Percentiles rank a stretch among this genome's conserved stretches.
phyloP scores from a whole-genome alignment of 1,140 invertebrate species.

The Heliothis subflexa region DNA sequence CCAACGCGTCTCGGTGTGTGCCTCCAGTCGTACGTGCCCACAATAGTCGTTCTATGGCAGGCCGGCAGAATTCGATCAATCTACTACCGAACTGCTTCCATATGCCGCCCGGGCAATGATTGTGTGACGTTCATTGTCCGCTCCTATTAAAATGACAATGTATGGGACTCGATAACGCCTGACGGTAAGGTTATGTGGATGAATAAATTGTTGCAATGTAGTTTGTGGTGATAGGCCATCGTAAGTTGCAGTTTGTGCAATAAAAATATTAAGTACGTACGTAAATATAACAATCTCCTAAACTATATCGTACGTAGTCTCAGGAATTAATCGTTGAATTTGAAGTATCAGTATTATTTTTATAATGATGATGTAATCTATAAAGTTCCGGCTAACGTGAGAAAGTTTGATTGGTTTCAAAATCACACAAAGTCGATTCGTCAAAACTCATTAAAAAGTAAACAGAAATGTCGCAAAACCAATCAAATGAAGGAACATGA shows the following conservation, averaged over 20 bases:
- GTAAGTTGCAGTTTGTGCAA: too few relatives aligned
- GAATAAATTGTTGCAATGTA: neutral
- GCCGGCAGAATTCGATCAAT: conserved; percentile 68
- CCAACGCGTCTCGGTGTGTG: conserved; percentile 55
- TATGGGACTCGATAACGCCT: conserved; percentile 1
- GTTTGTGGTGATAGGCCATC: neutral
- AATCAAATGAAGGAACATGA: conserved; percentile 71
- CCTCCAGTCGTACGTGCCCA: conserved; percentile 62
- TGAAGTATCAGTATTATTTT: conserved; percentile 36
- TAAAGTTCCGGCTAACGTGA: conserved; percentile 50
- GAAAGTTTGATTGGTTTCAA: conserved; percentile 83
- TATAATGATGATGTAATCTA: conserved; percentile 37
- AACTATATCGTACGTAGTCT: too few relatives aligned
- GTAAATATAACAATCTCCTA: too few relatives aligned
- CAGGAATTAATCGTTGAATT: neutral
- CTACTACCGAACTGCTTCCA: conserved; percentile 49
- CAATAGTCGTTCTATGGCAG: conserved; percentile 66
- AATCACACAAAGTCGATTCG: conserved; percentile 76
- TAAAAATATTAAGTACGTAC: too few relatives aligned
- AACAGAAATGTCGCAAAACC: conserved; percentile 77
- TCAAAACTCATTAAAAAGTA: conserved; percentile 84
- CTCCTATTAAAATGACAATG: conserved; percentile 45
- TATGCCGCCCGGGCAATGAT: conserved; percentile 44
- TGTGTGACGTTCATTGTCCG: conserved; percentile 35
- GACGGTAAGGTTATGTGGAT: neutral